Base-by-base conservation (phyloP, 1,140 invertebrate genomes). In the Neodiprion pinetum region DNA sequence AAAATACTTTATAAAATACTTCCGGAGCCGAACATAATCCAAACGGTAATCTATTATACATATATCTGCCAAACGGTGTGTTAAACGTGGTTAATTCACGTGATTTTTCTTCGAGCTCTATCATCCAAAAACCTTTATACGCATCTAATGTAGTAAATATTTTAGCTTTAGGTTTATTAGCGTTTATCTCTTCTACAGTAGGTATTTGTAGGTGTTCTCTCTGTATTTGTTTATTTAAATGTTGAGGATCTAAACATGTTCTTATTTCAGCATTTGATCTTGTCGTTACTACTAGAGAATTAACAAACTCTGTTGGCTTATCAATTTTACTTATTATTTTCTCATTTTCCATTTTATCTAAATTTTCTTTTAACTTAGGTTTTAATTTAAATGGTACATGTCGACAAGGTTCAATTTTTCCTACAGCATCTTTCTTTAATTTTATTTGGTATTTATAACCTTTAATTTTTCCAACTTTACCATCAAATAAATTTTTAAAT, bases 181-280 rank as follows among this genome's bases (percentile, higher is more conserved):
- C 40, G 17, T 81, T 81, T 11, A 90, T 81, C 77, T 89, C 85
- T 17, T 90, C 86, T 67, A 88, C 74, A 7, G 83, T 89, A 8
- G 86, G 86, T 23, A 90, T 75, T 47, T 83, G 80, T 80, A 81
- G 85, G 78, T 84, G 80, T 79, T 85, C 81, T 48, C 87, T 75
- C 76, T 82, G 83, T n/a, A 91, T 85, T 48, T 77, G 80, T 69
- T 80, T 83, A 81, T 91, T 91, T 53, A 91, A 80, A 72, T 89
- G 78, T 48, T 76, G 77, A 12, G 82, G 82, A 66, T 81, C 76
- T 11, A 80, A 47, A 67, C 77, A 75, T n/a, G 77, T 67, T n/a
- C 78, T 65, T 12, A 79, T n/a, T 21, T 69, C 65, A 1, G 61
- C 66, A 73, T 76, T 73, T 23, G 73, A 69, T 70, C 76, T 79